These are phyloP conservation scores for Struthidea cinerea DNA, from an alignment of 2,113 vertebrate genomes.

Conservation along the genomic window DNA sequence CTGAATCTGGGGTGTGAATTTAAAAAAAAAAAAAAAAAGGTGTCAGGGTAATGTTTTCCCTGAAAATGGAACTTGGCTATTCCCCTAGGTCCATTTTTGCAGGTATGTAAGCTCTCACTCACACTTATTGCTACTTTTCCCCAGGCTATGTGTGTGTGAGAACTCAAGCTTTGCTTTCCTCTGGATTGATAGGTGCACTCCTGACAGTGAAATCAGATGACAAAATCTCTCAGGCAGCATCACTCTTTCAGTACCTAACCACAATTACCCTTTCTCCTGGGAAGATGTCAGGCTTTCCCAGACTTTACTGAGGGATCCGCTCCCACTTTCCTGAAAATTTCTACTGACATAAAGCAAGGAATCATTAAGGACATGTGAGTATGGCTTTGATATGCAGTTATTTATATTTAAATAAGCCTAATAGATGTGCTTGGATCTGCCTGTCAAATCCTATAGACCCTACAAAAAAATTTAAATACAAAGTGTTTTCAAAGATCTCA, in stretches of 20 bases:
- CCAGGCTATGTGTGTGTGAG: not conserved
- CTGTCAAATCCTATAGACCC: not conserved
- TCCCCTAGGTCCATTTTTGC: not conserved
- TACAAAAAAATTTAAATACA: not conserved
- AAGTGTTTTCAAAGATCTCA: not conserved
- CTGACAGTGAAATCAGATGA: not conserved
- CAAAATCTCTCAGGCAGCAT: not conserved
- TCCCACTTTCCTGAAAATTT: not conserved
- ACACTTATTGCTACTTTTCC: not conserved
- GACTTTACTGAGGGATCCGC: not conserved
- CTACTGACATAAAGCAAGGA: not conserved
- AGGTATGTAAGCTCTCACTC: not conserved
- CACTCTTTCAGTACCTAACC: not conserved
- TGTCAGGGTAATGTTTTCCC: not conserved
- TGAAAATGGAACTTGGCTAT: not conserved
- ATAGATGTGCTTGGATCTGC: not conserved
- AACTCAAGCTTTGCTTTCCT: not conserved
- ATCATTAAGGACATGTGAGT: not conserved
- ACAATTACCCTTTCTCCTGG: not conserved
- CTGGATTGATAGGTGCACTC: not conserved
- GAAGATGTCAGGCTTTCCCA: not conserved
- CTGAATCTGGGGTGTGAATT: not conserved
- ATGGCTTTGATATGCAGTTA: not conserved
- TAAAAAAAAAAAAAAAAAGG: not conserved
- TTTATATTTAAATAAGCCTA: not conserved